Base-by-base conservation (phyloP, 1,140 invertebrate species). In the Philopotamus ludificatus region DNA sequence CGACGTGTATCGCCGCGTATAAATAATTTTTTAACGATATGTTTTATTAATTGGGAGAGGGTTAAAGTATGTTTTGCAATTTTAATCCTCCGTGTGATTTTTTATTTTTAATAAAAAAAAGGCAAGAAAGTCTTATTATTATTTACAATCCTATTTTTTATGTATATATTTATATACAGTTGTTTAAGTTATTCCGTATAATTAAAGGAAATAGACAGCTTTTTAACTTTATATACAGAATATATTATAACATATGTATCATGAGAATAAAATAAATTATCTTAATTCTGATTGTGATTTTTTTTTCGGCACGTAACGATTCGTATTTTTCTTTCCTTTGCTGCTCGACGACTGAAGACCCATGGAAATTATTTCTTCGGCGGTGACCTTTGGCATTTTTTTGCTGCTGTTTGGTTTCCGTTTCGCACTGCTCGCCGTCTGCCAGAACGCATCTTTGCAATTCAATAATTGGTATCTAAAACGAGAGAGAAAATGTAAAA, bases 401-500 rank as follows among this genome's bases (percentile, higher is more conserved):
- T 70, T 62, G 51, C 22, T 57, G 54, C 69, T 62, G 51, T 22
- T 57, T 16, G 57, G 54, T 41, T 28, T 59, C 44, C 65, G 55
- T 45, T 57, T 57, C 1, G 20, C 1, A 34, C 16, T 55, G 8
- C 12, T n/a, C 9, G 71, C 72, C 55, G 75, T 74, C 71, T 80
- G 73, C 78, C 80, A 81, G 71, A 83, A 84, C 42, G 67, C 57
- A 34, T 77, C 79, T 59, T 74, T 75, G 26, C 75, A 73, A 49
- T 73, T 71, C n/a, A 79, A 70, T 23, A 74, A 75, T 74, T 84
- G 84, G 71, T 83, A 84, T 25, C 82, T 84, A 70, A 20, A 75
- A 75, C 72, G 68, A 67, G 67, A 62, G 53, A 61, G 49, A 65
- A 55, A 53, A 22, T 55, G 53, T 60, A 21, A 42, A 65, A 50